Base-by-base conservation (phyloP, 2,888 invertebrate species). In the Eupeodes latifasciatus region DNA sequence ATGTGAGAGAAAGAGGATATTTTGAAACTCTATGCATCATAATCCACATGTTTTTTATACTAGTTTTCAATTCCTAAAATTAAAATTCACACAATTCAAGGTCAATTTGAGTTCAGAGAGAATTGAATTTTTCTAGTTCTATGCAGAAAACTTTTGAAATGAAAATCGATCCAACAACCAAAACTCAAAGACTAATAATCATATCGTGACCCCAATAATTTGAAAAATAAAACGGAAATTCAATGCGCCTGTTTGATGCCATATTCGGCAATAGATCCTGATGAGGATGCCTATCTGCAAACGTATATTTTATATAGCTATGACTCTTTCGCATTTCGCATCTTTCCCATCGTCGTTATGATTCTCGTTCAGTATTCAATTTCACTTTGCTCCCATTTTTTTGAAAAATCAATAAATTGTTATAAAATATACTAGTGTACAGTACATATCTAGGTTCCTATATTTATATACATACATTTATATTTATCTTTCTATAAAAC, bases 401-500 rank as follows among this genome's bases (percentile, higher is more conserved):
- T 27, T 59, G 34, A 69, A 84, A 84, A 85, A 80, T 80, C 80
- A 71, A 85, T 85, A 69, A 49, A 40, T 40, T 64, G 14, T 57
- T 57, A 64, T 61, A 55, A 61, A 72, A 77, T 72, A 55, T 66
- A 51, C 16, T 53, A 57, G 19, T 44, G 10, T 11, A 34, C n/a
- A 5, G 4, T 44, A 44, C 36, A 7, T 36, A 40, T 36, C 9
- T n/a, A 62, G 9, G 11, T 62, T 5, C 40, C 40, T 61, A n/a
- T 10, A 16, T 51, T 16, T 51, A n/a, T 19, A 3, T 19, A 16
- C 40, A 3, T 19, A 16, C 40, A 3, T 34, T n/a, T 69, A 7
- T 53, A 6, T n/a, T 36, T 67, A 14, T 62, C 61, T 62, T 3
- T 53, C n/a, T 57, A 4, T 47, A 11, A 19, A 19, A 57, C 62